Percentiles rank a stretch among this genome's conserved stretches.
Evolutionary conservation across 2,113 vertebrate genomes (phyloP).

Genomic region (Notothenia rossii): DNA sequence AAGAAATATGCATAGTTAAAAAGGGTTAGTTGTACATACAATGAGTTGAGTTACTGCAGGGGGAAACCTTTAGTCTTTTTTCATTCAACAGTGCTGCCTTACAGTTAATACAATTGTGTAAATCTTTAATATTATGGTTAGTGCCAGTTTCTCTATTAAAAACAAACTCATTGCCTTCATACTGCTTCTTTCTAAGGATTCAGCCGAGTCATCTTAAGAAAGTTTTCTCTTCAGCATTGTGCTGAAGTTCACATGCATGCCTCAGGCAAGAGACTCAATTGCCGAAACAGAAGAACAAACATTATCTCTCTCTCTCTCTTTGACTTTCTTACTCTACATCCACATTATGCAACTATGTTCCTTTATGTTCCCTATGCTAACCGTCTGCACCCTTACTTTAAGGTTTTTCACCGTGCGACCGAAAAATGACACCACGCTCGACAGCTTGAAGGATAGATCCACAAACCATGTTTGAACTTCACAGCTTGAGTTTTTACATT

Average conservation of each 20-base stretch:
- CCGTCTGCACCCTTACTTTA: conserved; percentile 1
- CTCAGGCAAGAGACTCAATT: conserved; percentile 50
- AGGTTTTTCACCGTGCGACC: background rate
- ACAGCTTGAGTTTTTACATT: conserved; percentile 24
- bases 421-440: conserved; percentile 12
- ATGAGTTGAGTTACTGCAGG: conserved; percentile 28
- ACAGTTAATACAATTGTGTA: conserved; percentile 57
- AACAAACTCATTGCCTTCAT: conserved; percentile 25
- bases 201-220: conserved; percentile 33
- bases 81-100: conserved; percentile 69
- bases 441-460: conserved; percentile 9
- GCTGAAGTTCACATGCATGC: conserved; percentile 36
- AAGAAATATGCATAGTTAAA: conserved; percentile 54
- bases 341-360: conserved; percentile 53
- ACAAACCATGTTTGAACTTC: conserved; percentile 2
- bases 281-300: conserved; percentile 53
- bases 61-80: conserved; percentile 27
- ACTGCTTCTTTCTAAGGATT: conserved; percentile 51
- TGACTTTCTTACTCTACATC: conserved; percentile 27
- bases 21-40: conserved; percentile 20
- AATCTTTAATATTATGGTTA: conserved; percentile 53
- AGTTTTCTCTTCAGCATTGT: conserved; percentile 27
- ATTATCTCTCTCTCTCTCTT: conserved; percentile 46
- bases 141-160: conserved; percentile 61
- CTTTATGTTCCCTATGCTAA: conserved; percentile 44